These are phyloP conservation scores for Sebastes steindachneri DNA, from an alignment of 2,797 vertebrate species.

Conservation along the genomic window DNA sequence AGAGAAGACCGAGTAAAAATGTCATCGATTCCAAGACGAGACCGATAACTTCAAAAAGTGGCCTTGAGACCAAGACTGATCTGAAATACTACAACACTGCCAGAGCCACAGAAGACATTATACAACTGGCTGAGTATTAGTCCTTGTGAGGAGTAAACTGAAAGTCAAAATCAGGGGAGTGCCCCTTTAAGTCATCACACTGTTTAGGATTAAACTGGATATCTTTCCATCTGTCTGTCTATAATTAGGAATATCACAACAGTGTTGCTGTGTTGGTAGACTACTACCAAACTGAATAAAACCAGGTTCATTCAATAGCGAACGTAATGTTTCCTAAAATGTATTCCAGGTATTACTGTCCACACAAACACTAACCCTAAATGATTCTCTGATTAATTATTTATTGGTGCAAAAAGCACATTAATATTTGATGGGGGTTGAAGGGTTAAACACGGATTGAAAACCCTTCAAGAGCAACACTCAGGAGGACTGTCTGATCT, in stretches of 20 bases:
- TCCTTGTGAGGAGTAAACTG: neutral
- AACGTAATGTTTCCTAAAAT: neutral
- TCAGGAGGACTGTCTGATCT: slow-evolving; percentile 23
- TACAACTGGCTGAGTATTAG: neutral
- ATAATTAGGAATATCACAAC: neutral
- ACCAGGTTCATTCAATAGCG: neutral
- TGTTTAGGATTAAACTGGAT: neutral
- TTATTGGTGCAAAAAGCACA: neutral
- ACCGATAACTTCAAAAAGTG: too few relatives aligned
- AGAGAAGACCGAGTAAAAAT: too few relatives aligned
- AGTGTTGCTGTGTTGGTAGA: neutral
- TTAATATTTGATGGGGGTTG: slow-evolving; percentile 31
- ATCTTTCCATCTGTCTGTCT: neutral
- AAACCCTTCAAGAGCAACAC: slow-evolving; percentile 31
- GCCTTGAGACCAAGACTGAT: too few relatives aligned
- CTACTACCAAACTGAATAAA: neutral
- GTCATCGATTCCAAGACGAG: too few relatives aligned
- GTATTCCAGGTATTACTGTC: neutral
- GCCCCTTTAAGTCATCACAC: neutral
- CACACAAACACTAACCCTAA: neutral
- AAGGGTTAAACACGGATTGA: slow-evolving; percentile 38
- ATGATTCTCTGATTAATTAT: neutral
- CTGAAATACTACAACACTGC: too few relatives aligned
- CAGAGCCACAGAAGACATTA: too few relatives aligned
- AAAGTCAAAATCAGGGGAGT: neutral